Evolutionary conservation across 2,113 vertebrate species (phyloP), one percentile per base, ranked within the genome.

Genomic region (Tyto alba): DNA sequence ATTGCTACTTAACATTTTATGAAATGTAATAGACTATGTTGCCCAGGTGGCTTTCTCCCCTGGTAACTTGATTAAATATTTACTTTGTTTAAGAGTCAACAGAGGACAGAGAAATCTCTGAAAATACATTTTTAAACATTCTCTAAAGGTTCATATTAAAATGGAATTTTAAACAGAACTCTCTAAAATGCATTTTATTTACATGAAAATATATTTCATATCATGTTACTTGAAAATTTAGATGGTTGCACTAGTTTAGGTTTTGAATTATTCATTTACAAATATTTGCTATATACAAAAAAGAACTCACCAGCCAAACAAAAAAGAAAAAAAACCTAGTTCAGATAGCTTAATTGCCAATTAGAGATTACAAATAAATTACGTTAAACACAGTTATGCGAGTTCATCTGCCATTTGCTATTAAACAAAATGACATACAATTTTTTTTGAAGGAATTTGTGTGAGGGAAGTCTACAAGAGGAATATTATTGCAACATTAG

Each of bases 61-160:
- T 89, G 63, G 25, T 84, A 53, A 53, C 41, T 52, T 64, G 40
- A 84, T 95, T 87, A 96, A 97, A 95, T 92, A 93, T 85, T 96
- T 95, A 92, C 32, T 79, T 88, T 84, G 50, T 76, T 76, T 74
- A 95, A 95, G 55, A 90, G 88, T 55, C 55, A 95, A 84, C 41
- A 96, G 19, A 92, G 63, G 68, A 79, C 75, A 92, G 59, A 74
- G 72, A 88, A 85, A 56, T 64, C 78, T 88, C 90, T 72, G 69
- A 81, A 89, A 93, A 94, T 91, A 43, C 48, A 83, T 90, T 87
- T 93, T 80, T 74, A 91, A 94, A 43, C 57, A 74, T 91, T 82
- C 71, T 93, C 69, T 84, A 36, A 93, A 88, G 57, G 36, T 63
- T 96, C 40, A n/a, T 78, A 85, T 88, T 93, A 63, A 88, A 89